Evolutionary conservation across 2,797 vertebrate genomes (phyloP), one percentile per base, ranked within the genome.

Genomic region (Synaphobranchus kaupii): DNA sequence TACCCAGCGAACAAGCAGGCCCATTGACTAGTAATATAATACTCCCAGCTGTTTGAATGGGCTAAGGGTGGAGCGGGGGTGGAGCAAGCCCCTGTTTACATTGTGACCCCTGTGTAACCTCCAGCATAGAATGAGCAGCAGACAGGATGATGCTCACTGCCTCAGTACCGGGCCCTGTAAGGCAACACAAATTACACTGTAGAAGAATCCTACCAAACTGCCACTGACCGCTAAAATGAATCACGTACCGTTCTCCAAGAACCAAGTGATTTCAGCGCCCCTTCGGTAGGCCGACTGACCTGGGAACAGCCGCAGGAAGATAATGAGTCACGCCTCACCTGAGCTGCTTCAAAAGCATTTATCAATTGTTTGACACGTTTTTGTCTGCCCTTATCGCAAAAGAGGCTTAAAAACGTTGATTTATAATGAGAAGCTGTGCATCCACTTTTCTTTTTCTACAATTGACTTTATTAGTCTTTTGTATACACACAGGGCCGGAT

Each of bases 21-120:
- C 52, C 87, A 80, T 80, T 87, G 34, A 76, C 22, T 87, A 31
- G 22, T 63, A 44, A 47, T 54, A 84, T 58, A 87, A 84, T 73
- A 73, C 52, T 73, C 50, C 39, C 44, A 34, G 34, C 86, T 60
- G 86, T 56, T 50, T 83, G 50, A 39, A 73, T 73, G 15, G 63
- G 31, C 4, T 52, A 54, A 12, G 81, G 80, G 63, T 60, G 58
- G 58, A 60, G 47, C 22, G 34, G 22, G 63, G 48, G 60, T 71
- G 25, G 47, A 48, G 12, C 80, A 13, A 9, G 34, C 39, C 66
- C 48, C 68, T 87, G 73, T 39, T 86, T 82, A 34, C 13, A 47
- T 86, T n/a, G n/a, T 80, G 73, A 78, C 73, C 39, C 73, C 39
- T 78, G 73, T 22, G 31, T 78, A 17, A 78, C 73, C 73, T 78